Evolutionary conservation across 2,888 invertebrate species (phyloP), one percentile per base, ranked within the genome.

Genomic region (Drosophila siamana): DNA sequence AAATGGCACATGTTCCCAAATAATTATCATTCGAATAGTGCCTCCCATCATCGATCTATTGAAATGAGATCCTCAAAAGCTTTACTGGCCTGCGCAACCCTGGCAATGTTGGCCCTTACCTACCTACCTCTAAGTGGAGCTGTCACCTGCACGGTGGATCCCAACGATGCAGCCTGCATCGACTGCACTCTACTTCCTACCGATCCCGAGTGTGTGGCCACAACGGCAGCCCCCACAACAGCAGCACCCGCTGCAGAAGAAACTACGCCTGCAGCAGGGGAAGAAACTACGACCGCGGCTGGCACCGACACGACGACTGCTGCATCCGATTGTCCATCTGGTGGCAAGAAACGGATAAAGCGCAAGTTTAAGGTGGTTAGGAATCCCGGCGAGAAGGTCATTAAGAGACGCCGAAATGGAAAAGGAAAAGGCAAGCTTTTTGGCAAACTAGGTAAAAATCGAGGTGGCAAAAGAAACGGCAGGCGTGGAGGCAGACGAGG

Each of bases 91-190:
- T 41, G 41, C 26, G 40, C 9, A 6, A 28, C n/a, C 6, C 28
- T 54, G 6, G 43, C 38, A 26, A 6, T 16, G 2, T 4, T 30
- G 11, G 30, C 30, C 1, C 1, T 47, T 11, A 47, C 57, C 47
- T 40, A 57, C 16, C 38, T 57, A 4, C 57, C 57, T 1, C 26
- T 38, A n/a, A 36, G 57, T 16, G 36, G 36, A 8, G 46, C 57
- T 16, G 47, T 57, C 9, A 40, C 38, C 15, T 57, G 57, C 11
- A 26, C 4, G 2, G 38, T 8, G 1, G 47, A 40, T 38, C 57
- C 57, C 19, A 3, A 0, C 4, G 46, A 16, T 4, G 4, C 6
- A 0, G 13, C 4, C 1, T 57, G 57, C 38, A n/a, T 47, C 2
- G 16, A 57, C 38, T 57, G 57, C 11, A 2, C 9, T 3, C 6